These are phyloP conservation scores for Lampropteryx suffumata DNA, from an alignment of 2,888 invertebrate species.

Conservation along the genomic window DNA sequence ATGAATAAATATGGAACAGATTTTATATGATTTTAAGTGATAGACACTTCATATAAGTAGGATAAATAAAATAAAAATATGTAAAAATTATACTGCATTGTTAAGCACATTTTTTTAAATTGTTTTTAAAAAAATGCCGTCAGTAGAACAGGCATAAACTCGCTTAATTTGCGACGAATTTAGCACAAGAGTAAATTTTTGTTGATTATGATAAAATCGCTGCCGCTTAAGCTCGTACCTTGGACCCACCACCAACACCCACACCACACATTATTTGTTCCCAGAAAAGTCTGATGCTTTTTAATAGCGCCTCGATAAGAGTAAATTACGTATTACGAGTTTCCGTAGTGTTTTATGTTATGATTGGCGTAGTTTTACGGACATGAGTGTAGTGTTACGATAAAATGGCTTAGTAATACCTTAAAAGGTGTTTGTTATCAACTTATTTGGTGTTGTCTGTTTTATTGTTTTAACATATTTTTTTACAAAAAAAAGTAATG, in stretches of 20 bases:
- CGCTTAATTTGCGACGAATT: no score
- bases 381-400: conserved; percentile 13
- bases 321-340: conserved; percentile 60
- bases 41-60: no score
- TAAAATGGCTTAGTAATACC: conserved; percentile 25
- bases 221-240: conserved; percentile 32
- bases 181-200: no score
- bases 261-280: conserved; percentile 69
- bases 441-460: conserved; percentile 5
- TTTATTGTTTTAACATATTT: no score
- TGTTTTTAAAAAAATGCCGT: no score
- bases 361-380: conserved; percentile 43
- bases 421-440: conserved; percentile 19
- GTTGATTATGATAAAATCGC: neutral
- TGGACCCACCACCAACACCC: conserved; percentile 48
- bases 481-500: no score
- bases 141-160: no score
- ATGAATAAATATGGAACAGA: no score
- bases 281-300: conserved; percentile 68
- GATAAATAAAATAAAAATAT: no score
- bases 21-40: no score
- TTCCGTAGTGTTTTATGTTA: conserved; percentile 40
- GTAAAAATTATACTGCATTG: no score
- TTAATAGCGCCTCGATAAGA: conserved; percentile 59
- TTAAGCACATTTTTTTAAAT: no score